These are phyloP conservation scores for Ceratotherium simum DNA, from an alignment of 2,113 vertebrate species.

Conservation along the genomic window DNA sequence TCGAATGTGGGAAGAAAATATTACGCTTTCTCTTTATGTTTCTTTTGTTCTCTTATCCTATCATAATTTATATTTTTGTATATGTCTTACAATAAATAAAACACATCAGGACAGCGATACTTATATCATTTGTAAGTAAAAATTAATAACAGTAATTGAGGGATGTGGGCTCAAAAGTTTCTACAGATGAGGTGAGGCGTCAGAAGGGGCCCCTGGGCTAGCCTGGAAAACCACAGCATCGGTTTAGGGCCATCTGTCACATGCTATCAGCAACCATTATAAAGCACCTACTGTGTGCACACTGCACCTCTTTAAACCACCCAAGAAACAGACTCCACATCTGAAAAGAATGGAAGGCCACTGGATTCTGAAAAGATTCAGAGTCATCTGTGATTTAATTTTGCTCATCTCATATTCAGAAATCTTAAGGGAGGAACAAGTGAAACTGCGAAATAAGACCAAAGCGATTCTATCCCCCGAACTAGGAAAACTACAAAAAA, in stretches of 20 bases:
- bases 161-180: not conserved
- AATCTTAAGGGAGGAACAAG: not conserved
- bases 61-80: not conserved
- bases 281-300: not conserved
- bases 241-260: fast-evolving
- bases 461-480: not conserved
- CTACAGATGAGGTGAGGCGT: not conserved
- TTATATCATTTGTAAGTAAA: not conserved
- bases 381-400: not conserved
- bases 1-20: not conserved
- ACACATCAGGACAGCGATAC: not conserved
- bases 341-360: not conserved
- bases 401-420: not conserved
- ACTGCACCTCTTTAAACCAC: fast-evolving
- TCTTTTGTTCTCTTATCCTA: not conserved
- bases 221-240: not conserved
- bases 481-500: not conserved
- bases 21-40: not conserved
- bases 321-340: not conserved
- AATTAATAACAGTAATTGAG: not conserved
- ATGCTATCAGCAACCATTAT: fast-evolving
- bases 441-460: not conserved
- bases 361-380: not conserved
- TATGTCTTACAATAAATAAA: not conserved
- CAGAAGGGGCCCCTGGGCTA: fast-evolving